Conservation (phyloP, 1,140 invertebrate genomes). For the Acromyrmex heyeri region DNA sequence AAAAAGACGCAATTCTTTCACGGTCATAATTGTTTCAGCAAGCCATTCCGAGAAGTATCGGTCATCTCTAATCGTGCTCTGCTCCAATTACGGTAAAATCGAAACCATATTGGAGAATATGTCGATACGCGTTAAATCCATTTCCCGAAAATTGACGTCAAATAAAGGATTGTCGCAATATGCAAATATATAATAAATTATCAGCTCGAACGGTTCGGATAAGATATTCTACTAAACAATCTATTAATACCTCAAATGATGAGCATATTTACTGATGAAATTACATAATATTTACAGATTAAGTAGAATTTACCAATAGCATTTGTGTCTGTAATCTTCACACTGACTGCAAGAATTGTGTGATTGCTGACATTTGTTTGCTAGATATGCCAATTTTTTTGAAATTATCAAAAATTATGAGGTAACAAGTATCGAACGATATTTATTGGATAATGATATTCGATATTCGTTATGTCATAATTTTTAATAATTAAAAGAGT, state of each 20-base stretch:
- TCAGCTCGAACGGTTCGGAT: not conserved
- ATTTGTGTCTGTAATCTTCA: not conserved
- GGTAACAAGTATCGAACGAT: not conserved
- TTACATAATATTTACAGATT: too few relatives aligned
- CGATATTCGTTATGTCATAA: not conserved
- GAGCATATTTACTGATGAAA: not conserved
- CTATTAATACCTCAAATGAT: not conserved
- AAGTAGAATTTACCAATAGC: not conserved
- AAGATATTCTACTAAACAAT: not conserved
- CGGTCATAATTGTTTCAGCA: not conserved
- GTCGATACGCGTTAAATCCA: not conserved
- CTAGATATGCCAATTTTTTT: not conserved
- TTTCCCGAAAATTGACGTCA: conserved; percentile 29
- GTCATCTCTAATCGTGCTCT: conserved; percentile 12
- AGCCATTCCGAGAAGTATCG: not conserved
- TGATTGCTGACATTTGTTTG: not conserved
- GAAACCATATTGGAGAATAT: conserved; percentile 14
- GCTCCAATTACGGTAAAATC: not conserved
- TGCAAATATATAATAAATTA: not conserved
- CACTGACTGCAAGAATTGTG: not conserved
- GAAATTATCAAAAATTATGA: not conserved
- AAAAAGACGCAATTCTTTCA: not conserved
- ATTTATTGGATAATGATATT: not conserved
- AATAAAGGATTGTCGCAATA: conserved; percentile 13
- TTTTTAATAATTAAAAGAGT: not conserved